A percentile compares a stretch with the other conserved stretches of the same genome.
phyloP scores from a whole-genome alignment of 1,140 invertebrate species.

The Zaprionus ornatus region DNA sequence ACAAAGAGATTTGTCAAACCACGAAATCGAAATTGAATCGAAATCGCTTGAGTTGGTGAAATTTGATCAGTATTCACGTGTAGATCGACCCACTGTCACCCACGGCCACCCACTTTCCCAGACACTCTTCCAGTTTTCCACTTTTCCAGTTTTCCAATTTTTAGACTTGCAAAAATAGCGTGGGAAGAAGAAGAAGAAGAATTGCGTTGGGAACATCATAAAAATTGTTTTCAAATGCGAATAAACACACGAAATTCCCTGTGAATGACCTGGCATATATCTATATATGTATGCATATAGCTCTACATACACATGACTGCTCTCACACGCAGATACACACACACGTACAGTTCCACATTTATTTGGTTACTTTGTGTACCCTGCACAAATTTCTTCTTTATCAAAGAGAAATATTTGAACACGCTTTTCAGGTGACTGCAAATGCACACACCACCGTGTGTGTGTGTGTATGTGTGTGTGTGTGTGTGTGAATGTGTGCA shows the following conservation, averaged over 20 bases:
- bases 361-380: not conserved
- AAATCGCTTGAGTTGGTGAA: not conserved
- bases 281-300: not conserved
- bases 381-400: constrained; percentile 21
- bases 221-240: constrained; percentile 1
- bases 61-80: not conserved
- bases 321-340: not conserved
- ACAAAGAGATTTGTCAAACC: not conserved
- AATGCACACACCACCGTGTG: not conserved
- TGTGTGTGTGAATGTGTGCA: not conserved
- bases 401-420: constrained; percentile 42
- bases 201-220: not conserved
- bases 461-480: constrained; percentile 5
- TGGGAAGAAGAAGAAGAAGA: not conserved
- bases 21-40: too few species aligned
- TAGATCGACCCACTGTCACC: not conserved
- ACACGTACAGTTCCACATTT: not conserved
- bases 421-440: constrained; percentile 13
- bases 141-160: too few species aligned
- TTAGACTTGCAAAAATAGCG: not conserved
- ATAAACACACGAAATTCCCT: not conserved
- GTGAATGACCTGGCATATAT: not conserved
- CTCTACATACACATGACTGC: not conserved
- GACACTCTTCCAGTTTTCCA: too few species aligned
- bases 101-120: too few species aligned